Evolutionary conservation across 2,113 vertebrate genomes (phyloP).

Genomic region (Neodon shergylaensis): DNA sequence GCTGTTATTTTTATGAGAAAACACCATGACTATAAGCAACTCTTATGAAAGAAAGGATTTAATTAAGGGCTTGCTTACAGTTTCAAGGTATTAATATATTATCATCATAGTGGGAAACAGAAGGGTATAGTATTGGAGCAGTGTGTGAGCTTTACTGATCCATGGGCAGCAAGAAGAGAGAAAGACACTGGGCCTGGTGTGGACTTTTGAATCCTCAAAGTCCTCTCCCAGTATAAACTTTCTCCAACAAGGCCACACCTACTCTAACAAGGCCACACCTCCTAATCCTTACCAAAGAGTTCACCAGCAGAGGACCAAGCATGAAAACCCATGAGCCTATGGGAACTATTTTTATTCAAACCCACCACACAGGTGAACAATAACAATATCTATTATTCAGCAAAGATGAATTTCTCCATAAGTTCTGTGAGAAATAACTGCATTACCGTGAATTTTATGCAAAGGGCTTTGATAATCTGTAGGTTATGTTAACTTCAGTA

Average conservation of each 20-base stretch:
- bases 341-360: not conserved
- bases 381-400: not conserved
- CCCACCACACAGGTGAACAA: not conserved
- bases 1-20: not conserved
- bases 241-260: not conserved
- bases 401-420: not conserved
- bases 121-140: not conserved
- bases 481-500: not conserved
- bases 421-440: not conserved
- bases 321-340: not conserved
- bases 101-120: not conserved
- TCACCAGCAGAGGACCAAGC: not conserved
- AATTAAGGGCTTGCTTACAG: not conserved
- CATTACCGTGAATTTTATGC: not conserved
- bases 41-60: not conserved
- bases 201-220: not conserved
- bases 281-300: not conserved
- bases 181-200: not conserved
- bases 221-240: not conserved
- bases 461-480: not conserved
- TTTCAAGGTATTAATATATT: not conserved
- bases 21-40: not conserved
- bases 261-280: not conserved
- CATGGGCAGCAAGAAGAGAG: not conserved
- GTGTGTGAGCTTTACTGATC: no score